Conservation (phyloP, 2,113 vertebrate genomes). For the Fukomys damarensis region DNA sequence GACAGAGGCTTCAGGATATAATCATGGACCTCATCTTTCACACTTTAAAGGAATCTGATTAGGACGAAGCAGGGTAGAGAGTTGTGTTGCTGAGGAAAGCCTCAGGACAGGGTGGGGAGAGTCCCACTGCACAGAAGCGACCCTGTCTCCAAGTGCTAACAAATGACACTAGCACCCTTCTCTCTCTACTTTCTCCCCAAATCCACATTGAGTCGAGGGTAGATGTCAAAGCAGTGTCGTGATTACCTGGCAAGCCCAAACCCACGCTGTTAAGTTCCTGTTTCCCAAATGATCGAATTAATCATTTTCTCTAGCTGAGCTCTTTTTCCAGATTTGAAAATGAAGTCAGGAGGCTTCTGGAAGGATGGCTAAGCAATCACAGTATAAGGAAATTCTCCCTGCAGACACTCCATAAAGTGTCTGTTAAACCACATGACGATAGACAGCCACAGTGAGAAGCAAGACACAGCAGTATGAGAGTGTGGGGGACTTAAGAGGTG, state of each 20-base stretch:
- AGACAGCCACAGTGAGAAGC: neutral
- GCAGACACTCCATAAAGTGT: neutral
- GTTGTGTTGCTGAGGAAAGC: neutral
- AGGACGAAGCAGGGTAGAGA: neutral
- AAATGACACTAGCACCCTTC: neutral
- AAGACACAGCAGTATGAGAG: neutral
- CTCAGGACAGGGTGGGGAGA: neutral
- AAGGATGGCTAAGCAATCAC: neutral
- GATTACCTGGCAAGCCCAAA: slow-evolving; percentile 31
- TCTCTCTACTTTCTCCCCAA: slow-evolving; percentile 22
- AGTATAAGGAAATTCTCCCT: neutral
- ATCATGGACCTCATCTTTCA: slow-evolving; percentile 56
- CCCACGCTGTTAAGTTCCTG: neutral
- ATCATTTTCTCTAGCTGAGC: neutral
- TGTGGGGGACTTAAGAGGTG: neutral
- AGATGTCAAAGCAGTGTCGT: slow-evolving; percentile 32
- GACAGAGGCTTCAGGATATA: slow-evolving; percentile 9
- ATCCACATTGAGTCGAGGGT: slow-evolving; percentile 32
- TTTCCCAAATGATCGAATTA: slow-evolving; percentile 14
- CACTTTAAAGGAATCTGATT: slow-evolving; percentile 42
- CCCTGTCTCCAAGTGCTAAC: slow-evolving; percentile 14
- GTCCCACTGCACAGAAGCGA: neutral
- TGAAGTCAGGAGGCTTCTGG: neutral
- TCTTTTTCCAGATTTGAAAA: slow-evolving; percentile 39
- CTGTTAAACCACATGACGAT: neutral